Percentiles rank a stretch among this genome's conserved stretches.
Evolutionary conservation across 2,888 invertebrate genomes (phyloP).

Genomic region (Platycheirus rosarum): DNA sequence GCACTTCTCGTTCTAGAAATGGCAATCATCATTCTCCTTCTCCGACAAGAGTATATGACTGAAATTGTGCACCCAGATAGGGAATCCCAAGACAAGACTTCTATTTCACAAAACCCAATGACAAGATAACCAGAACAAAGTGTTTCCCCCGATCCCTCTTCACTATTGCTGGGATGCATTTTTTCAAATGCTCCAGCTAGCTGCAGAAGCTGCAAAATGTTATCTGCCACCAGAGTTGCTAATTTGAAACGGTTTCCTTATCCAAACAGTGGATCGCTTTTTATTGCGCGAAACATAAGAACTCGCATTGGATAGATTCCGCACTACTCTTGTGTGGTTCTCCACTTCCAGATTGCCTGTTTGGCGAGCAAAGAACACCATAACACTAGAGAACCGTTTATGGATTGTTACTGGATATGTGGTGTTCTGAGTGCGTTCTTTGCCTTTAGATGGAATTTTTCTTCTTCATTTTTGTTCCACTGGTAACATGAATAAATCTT

Average conservation of each 20-base stretch:
- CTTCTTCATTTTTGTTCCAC: slow-evolving; percentile 10
- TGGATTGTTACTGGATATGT: slow-evolving; percentile 48
- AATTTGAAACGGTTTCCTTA: slow-evolving; percentile 73
- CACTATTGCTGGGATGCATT: slow-evolving; percentile 22
- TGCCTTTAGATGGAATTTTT: slow-evolving; percentile 33
- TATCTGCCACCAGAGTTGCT: slow-evolving; percentile 68
- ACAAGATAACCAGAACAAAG: slow-evolving; percentile 54
- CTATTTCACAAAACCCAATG: slow-evolving; percentile 42
- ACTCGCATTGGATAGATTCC: slow-evolving; percentile 1
- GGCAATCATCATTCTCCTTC: slow-evolving; percentile 53
- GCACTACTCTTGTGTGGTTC: not conserved
- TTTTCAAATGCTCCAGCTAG: slow-evolving; percentile 47
- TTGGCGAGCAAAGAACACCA: slow-evolving; percentile 9
- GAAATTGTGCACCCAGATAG: slow-evolving; percentile 51
- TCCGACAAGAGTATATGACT: slow-evolving; percentile 19
- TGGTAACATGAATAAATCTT: slow-evolving; percentile 62
- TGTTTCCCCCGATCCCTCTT: not conserved
- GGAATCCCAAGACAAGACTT: slow-evolving; percentile 52
- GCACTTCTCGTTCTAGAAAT: slow-evolving; percentile 61
- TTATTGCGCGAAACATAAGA: slow-evolving; percentile 55
- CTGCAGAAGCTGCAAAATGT: slow-evolving; percentile 40
- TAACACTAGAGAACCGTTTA: slow-evolving; percentile 51
- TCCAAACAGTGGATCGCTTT: slow-evolving; percentile 72
- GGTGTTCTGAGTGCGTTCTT: slow-evolving; percentile 58
- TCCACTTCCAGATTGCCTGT: slow-evolving; percentile 23